Evolutionary conservation across 2,113 vertebrate species (phyloP).

Genomic region (Actenoides lindsayi): DNA sequence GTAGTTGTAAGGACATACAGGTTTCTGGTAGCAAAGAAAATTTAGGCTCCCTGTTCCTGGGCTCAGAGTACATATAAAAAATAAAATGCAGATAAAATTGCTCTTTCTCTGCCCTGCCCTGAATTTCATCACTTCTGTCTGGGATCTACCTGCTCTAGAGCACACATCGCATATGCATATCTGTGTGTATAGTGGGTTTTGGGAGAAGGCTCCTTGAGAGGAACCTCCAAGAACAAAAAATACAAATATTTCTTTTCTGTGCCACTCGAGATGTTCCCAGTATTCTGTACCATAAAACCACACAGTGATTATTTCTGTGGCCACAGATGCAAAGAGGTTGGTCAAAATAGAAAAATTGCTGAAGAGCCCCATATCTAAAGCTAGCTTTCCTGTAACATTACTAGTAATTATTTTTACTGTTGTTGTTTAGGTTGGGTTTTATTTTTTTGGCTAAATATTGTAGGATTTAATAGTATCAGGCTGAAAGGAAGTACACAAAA

Average conservation of each 20-base stretch:
- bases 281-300: not conserved
- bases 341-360: not conserved
- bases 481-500: not conserved
- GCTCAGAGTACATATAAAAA: not conserved
- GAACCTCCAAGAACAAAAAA: not conserved
- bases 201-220: not conserved
- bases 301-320: not conserved
- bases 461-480: not conserved
- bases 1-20: not conserved
- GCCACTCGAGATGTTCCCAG: not conserved
- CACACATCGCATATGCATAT: not conserved
- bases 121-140: not conserved
- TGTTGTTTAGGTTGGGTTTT: not conserved
- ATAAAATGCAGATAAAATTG: not conserved
- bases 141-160: not conserved
- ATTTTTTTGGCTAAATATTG: not conserved
- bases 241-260: not conserved
- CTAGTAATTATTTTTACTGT: not conserved
- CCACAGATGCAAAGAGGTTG: not conserved
- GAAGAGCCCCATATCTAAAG: not conserved
- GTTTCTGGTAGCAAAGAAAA: not conserved
- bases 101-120: accelerated
- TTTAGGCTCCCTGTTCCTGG: not conserved
- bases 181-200: not conserved
- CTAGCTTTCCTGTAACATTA: not conserved